phyloP scores from a whole-genome alignment of 2,113 vertebrate genomes.

The Cavia aperea region DNA sequence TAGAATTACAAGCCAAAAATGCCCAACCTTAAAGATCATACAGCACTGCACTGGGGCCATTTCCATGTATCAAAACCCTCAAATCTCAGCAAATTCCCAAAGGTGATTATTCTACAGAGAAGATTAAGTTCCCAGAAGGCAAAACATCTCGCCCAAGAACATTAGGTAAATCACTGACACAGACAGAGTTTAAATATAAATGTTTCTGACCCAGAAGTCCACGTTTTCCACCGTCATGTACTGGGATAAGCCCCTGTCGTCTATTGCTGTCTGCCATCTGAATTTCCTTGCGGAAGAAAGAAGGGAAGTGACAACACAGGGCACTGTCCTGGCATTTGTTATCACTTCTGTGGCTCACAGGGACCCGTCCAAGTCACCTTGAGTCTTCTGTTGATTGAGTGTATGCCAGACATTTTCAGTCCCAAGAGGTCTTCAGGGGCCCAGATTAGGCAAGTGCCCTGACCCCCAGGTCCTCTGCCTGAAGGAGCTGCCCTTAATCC shows the following conservation, averaged over 20 bases:
- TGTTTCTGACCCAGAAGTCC: not conserved
- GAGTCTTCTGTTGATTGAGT: not conserved
- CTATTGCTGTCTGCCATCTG: not conserved
- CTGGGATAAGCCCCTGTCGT: not conserved
- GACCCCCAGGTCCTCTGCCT: not conserved
- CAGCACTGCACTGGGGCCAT: not conserved
- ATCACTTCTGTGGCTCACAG: not conserved
- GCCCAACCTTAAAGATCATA: not conserved
- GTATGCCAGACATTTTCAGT: not conserved
- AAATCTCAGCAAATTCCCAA: not conserved
- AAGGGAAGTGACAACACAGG: not conserved
- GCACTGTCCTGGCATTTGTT: not conserved
- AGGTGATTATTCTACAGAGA: not conserved
- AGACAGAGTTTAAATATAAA: not conserved
- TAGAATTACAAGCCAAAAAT: not conserved
- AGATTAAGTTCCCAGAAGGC: not conserved
- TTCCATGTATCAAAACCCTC: not conserved
- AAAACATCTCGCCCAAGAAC: not conserved
- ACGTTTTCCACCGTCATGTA: not conserved
- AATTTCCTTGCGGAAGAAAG: not conserved
- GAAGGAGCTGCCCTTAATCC: not conserved
- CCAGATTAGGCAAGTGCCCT: rapidly evolving
- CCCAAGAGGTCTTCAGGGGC: not conserved
- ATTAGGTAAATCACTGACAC: not conserved
- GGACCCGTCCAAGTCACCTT: not conserved